Percentiles rank a stretch among this genome's conserved stretches.
Conservation (phyloP, 2,888 invertebrate species). For the Lacanobia wlatinum region DNA sequence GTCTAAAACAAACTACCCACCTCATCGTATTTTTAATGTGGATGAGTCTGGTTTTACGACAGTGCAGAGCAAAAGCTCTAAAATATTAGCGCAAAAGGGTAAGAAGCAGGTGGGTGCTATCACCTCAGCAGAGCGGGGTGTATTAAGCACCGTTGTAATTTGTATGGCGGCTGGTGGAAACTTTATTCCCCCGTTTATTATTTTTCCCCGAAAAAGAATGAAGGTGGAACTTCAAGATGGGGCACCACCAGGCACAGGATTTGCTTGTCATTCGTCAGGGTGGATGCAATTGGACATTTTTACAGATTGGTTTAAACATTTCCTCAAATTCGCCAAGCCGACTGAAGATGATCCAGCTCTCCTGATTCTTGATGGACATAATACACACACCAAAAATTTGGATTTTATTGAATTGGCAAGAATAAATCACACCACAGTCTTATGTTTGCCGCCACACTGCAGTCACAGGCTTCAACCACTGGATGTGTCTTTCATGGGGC, state of each 20-base stretch:
- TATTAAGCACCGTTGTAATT: slow-evolving; percentile 15
- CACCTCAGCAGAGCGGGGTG: slow-evolving; percentile 10
- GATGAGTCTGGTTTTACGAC: slow-evolving; percentile 11
- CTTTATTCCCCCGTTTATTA: slow-evolving; percentile 13
- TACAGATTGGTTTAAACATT: slow-evolving; percentile 23
- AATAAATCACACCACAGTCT: slow-evolving; percentile 39
- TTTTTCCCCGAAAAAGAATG: slow-evolving; percentile 21
- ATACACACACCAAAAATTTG: slow-evolving; percentile 29
- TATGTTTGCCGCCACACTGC: slow-evolving; percentile 47
- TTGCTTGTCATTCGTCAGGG: slow-evolving; percentile 16
- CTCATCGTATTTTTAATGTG: slow-evolving; percentile 27
- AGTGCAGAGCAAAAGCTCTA: neutral
- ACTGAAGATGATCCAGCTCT: slow-evolving; percentile 44
- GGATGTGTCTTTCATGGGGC: slow-evolving; percentile 51
- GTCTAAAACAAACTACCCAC: slow-evolving; percentile 11
- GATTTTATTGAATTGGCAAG: slow-evolving; percentile 44
- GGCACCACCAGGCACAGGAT: slow-evolving; percentile 9
- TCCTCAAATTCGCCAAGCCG: slow-evolving; percentile 32
- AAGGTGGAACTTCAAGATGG: slow-evolving; percentile 16
- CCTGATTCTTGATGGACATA: slow-evolving; percentile 50
- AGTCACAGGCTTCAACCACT: slow-evolving; percentile 52
- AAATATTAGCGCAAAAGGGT: slow-evolving; percentile 20
- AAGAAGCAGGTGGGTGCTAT: slow-evolving; percentile 22
- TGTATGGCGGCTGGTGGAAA: slow-evolving; percentile 19
- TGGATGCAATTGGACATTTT: slow-evolving; percentile 24